Evolutionary conservation across 1,140 invertebrate genomes (phyloP), one percentile per base, ranked within the genome.

Genomic region (Zelostemma sp.): DNA sequence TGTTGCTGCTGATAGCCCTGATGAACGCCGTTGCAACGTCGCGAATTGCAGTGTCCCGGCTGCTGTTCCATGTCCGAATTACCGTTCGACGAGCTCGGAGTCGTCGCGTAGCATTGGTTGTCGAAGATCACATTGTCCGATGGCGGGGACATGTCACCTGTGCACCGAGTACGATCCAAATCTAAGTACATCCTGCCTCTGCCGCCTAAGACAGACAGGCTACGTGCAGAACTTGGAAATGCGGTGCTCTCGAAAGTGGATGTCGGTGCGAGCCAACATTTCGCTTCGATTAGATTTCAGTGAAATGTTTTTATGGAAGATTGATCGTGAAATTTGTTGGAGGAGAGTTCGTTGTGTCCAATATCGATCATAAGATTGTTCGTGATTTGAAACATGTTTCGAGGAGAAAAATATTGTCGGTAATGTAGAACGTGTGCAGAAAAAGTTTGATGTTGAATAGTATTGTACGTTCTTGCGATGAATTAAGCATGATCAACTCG

Each of bases 41-140:
- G 83, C n/a, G 88, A 87, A 69, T 91, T 90, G 31, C 89, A 90
- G 58, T 88, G 88, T 9, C 87, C 88, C 6, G 88, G 86, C 73
- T 92, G 90, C 73, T 92, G 90, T 80, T 95, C 93, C 85, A 93
- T 91, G 80, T 95, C 93, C 31, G 93, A 94, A 85, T 95, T 95
- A 31, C 93, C 93, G 73, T 95, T 95, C 75, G 93, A 95, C 17
- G 94, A 96, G 72, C 93, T 95, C 12, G 95, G 94, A 25, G 94
- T 96, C 9, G 94, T 96, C 11, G 94, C 94, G 86, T 96, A 97
- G 86, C 94, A 96, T 77, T 95, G 93, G 86, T 96, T 95, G 87
- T 97, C 95, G 83, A 96, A 96, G 81, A 96, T 91, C 18, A 95
- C 93, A 82, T 95, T 95, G 82, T 97, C 94, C 45, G 94, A 96